Evolutionary conservation across 2,888 invertebrate genomes (phyloP).

Genomic region (Lepetodrilus schrolli): DNA sequence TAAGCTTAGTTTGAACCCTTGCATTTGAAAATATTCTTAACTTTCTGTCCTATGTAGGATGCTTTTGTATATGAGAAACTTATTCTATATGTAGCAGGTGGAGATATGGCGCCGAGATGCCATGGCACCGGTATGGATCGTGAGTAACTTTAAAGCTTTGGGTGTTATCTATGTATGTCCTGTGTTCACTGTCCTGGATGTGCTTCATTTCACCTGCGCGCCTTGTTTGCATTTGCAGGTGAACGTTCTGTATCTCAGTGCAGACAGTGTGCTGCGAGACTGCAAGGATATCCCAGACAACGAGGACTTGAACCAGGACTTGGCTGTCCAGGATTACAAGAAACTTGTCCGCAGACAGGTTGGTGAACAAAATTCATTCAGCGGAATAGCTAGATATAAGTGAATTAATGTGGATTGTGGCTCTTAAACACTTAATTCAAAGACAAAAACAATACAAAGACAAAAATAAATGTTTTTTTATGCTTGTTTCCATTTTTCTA

Average conservation of each 20-base stretch:
- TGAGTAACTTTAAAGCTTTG: no score
- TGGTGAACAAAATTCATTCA: conserved; percentile 17
- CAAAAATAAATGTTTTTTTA: no score
- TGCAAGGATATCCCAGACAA: conserved; percentile 83
- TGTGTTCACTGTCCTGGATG: no score
- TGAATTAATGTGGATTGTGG: no score
- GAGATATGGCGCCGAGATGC: background rate
- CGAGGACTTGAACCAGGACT: conserved; percentile 82
- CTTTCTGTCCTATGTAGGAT: background rate
- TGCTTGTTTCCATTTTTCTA: no score
- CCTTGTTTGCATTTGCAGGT: conserved; percentile 76
- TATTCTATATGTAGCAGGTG: conserved; percentile 17
- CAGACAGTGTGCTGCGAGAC: conserved; percentile 85
- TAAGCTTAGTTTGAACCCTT: no score
- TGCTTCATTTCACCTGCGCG: no score
- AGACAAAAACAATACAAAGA: no score
- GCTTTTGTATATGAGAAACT: background rate
- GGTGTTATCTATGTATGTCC: no score
- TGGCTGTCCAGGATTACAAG: conserved; percentile 85
- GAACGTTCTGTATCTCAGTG: conserved; percentile 85
- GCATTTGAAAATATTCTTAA: background rate
- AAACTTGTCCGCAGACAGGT: conserved; percentile 70
- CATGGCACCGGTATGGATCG: background rate
- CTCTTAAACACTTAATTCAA: no score
- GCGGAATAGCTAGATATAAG: no score